Evolutionary conservation across 2,888 invertebrate genomes (phyloP).

Genomic region (Byasa hedistus): DNA sequence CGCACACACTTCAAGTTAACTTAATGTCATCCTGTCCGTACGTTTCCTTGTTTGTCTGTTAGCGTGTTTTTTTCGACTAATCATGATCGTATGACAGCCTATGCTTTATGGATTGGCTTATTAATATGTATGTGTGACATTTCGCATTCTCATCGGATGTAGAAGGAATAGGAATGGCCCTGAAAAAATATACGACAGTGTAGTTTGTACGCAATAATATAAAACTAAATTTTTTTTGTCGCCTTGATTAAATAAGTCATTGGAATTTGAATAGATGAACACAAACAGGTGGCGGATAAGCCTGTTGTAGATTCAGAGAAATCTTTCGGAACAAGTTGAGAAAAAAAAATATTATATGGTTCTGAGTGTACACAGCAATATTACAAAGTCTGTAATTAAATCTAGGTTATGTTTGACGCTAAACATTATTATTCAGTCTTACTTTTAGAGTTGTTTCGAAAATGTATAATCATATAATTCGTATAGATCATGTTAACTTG

Average conservation of each 20-base stretch:
- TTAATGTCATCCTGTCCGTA: slow-evolving; percentile 10
- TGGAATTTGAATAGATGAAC: no score
- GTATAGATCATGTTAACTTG: no score
- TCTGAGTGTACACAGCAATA: slow-evolving; percentile 15
- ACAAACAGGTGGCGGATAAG: no score
- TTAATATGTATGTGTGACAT: slow-evolving; percentile 11
- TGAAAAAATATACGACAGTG: no score
- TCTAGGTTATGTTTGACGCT: slow-evolving; percentile 8
- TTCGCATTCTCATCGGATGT: not conserved
- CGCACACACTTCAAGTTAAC: slow-evolving; percentile 5
- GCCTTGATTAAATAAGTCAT: no score
- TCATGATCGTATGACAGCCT: slow-evolving; percentile 20
- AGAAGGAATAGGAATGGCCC: no score
- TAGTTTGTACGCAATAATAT: no score
- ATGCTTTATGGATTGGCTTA: slow-evolving; percentile 5
- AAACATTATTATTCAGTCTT: not conserved
- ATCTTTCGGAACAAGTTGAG: no score
- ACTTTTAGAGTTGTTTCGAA: no score
- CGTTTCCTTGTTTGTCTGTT: slow-evolving; percentile 5
- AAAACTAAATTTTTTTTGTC: no score
- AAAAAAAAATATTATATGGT: not conserved
- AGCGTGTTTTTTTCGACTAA: slow-evolving; percentile 11
- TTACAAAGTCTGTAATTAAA: slow-evolving; percentile 11
- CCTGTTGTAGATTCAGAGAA: no score
- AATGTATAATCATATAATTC: no score